A percentile compares a stretch with the other conserved stretches of the same genome.
These are phyloP conservation scores for Aradophagus sp. DNA, from an alignment of 1,140 invertebrate species.

Conservation along the genomic window DNA sequence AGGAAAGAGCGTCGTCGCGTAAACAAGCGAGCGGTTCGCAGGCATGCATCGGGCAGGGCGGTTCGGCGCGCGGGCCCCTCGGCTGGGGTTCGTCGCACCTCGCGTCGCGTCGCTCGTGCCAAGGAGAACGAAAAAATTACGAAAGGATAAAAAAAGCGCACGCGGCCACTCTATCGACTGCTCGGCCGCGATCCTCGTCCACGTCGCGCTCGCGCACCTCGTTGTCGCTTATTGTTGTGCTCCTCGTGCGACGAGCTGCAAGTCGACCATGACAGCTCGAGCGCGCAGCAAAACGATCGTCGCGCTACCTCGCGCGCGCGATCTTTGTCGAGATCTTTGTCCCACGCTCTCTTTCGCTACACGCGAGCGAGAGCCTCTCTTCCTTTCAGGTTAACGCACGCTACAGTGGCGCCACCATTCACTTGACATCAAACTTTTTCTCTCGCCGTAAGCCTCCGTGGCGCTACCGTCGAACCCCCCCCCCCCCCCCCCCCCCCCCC, in stretches of 20 bases:
- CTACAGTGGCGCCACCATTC: too few relatives aligned
- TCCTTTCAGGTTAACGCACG: too few relatives aligned
- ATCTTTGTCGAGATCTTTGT: not conserved
- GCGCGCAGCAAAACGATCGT: conserved; percentile 20
- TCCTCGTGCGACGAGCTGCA: conserved; percentile 10
- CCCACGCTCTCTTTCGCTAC: not conserved
- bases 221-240: conserved; percentile 20
- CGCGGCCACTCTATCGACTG: not conserved
- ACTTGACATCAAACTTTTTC: too few relatives aligned
- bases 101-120: not conserved
- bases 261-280: conserved; percentile 37
- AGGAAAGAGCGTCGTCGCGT: conserved; percentile 26
- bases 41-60: conserved; percentile 12
- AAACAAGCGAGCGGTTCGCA: conserved; percentile 16
- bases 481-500: too few relatives aligned
- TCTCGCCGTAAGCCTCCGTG: too few relatives aligned
- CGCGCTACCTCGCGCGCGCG: conserved; percentile 28
- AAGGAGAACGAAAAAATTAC: too few relatives aligned
- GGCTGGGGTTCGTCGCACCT: conserved; percentile 1
- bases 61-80: not conserved
- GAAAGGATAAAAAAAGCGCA: too few relatives aligned
- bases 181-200: conserved; percentile 2
- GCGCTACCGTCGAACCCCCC: too few relatives aligned
- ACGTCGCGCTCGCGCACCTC: not conserved
- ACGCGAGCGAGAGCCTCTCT: too few relatives aligned